Evolutionary conservation across 1,140 invertebrate species (phyloP).

Genomic region (Hylaeus anthracinus): DNA sequence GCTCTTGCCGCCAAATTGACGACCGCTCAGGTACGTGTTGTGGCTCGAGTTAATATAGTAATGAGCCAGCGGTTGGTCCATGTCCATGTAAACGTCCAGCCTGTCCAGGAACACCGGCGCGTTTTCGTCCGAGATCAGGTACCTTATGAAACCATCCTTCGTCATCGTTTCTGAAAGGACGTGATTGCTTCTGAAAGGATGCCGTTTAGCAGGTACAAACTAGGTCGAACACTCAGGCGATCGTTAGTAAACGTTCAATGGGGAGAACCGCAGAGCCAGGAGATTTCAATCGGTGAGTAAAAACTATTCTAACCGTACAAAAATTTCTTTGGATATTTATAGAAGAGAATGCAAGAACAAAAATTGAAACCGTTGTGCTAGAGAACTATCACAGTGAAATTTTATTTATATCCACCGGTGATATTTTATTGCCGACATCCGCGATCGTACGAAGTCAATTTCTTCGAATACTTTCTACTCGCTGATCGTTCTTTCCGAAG

Average conservation of each 20-base stretch:
- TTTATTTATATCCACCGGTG: no score
- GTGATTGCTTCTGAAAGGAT: conserved; percentile 70
- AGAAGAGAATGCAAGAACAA: not conserved
- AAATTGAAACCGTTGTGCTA: no score
- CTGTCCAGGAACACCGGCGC: conserved; percentile 98
- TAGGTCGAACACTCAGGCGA: conserved; percentile 14
- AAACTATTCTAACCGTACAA: not conserved
- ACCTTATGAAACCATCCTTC: conserved; percentile 97
- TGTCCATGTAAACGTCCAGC: conserved; percentile 98
- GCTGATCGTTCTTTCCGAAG: not conserved
- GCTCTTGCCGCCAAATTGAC: conserved; percentile 98
- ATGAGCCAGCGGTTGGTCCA: conserved; percentile 98
- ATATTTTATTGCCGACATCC: not conserved
- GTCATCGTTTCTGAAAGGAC: conserved; percentile 86
- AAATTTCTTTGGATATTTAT: not conserved
- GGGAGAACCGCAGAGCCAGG: not conserved
- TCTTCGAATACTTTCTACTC: not conserved
- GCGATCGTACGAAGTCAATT: not conserved
- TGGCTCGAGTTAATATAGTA: conserved; percentile 99
- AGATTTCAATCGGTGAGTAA: not conserved
- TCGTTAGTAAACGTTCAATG: not conserved
- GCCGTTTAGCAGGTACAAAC: conserved; percentile 47
- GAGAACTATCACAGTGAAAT: no score
- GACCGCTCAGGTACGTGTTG: conserved; percentile 97
- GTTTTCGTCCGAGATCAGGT: conserved; percentile 99